Base-by-base conservation (phyloP, 92 coral and sea anemone species). In the Umimayanthus kanabou region DNA sequence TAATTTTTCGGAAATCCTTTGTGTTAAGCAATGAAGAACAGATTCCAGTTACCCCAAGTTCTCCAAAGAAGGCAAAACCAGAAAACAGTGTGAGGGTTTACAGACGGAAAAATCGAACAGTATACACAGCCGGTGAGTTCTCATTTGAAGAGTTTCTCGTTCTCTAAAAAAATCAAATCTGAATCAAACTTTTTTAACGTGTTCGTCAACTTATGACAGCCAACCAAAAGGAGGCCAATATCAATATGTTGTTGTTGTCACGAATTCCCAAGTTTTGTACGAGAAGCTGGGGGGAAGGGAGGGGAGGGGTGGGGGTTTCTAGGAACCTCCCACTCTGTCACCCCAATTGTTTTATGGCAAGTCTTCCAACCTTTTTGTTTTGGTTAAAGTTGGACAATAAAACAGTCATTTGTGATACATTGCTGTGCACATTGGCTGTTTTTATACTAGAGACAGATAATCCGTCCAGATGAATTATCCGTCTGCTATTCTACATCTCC, bases 1-100 rank as follows among this genome's bases (percentile, higher is more conserved):
- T 39, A 64, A 81, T 61, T 81, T 3, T 13, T 64, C 53, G 18
- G 39, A 30, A 26, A 39, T 23, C 65, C 30, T 25, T 61, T 64
- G 26, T 81, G n/a, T 81, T 37, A 82, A 82, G 86, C 86, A 82
- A 82, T 16, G 86, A 82, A 45, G 86, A 82, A 7, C 86, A 66
- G 26, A 37, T 70, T 9, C 86, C 76, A 30, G 77, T 66, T 5
- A 82, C 77, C 4, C 78, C 86, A 9, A 82, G 65, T 16, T 82
- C 86, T 26, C 86, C 86, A 15, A 82, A 82, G 77, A 82, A 82
- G 77, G 65, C 86, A 18, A 82, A 82, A 71, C 77, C 77, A 43
- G 86, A 69, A 82, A 82, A 47, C 65, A 82, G 77, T 16, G 77
- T 82, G 13, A 50, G 86, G 7, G 65, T 82, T 67, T 82, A 82